These are phyloP conservation scores for Arrhopalites spinosus DNA, from an alignment of 2,888 invertebrate species.

Conservation along the genomic window DNA sequence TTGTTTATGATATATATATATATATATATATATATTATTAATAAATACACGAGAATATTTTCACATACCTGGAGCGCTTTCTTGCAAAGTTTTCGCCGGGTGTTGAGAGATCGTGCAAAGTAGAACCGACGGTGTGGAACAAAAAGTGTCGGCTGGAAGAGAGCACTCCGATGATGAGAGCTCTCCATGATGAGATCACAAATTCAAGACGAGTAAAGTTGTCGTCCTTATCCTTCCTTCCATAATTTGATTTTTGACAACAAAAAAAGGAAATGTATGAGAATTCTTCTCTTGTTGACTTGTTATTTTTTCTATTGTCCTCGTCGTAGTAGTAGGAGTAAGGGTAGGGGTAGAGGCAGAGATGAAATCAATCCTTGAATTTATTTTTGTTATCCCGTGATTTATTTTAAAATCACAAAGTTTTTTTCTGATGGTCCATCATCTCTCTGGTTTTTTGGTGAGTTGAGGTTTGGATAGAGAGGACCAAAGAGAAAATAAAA, in stretches of 20 bases:
- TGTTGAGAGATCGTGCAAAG: constrained; percentile 52
- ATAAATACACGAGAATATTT: no score
- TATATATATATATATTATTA: no score
- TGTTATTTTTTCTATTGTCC: no score
- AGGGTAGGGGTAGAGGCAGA: no score
- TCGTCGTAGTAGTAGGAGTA: no score
- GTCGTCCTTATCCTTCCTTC: constrained; percentile 12
- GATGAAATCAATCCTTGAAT: no score
- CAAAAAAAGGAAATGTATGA: no score
- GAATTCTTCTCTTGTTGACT: no score
- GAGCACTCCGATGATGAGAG: constrained; percentile 30
- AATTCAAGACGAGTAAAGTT: not conserved
- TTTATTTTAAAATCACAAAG: no score
- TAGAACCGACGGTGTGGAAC: constrained; percentile 55
- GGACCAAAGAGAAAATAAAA: not conserved
- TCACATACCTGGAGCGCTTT: constrained; percentile 56
- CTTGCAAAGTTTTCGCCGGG: constrained; percentile 56
- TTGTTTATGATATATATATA: not conserved
- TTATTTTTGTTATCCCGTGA: no score
- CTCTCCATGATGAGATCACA: constrained; percentile 37
- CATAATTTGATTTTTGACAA: constrained; percentile 25
- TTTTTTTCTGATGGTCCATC: constrained; percentile 17
- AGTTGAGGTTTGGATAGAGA: not conserved
- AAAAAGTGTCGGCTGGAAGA: constrained; percentile 55
- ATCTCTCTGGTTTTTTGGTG: not conserved